Conservation (phyloP, 2,797 vertebrate genomes). For the Phataginus tricuspis region DNA sequence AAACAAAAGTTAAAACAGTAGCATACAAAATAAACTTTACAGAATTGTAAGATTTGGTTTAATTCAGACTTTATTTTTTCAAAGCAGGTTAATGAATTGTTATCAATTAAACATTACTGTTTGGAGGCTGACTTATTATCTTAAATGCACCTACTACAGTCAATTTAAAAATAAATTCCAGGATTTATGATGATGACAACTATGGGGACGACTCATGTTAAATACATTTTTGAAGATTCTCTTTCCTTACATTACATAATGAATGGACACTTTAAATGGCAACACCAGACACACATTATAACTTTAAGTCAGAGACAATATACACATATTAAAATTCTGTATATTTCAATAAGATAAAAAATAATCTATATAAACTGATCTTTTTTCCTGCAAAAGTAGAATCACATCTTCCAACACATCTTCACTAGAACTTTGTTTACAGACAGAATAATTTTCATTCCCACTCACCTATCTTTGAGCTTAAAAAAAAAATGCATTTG, state of each 20-base stretch:
- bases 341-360: conserved; percentile 80
- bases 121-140: conserved; percentile 83
- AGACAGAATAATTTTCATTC: conserved; percentile 66
- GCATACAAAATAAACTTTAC: conserved; percentile 84
- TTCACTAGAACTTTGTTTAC: conserved; percentile 84
- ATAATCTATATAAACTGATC: conserved; percentile 86
- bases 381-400: conserved; percentile 87
- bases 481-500: conserved; percentile 71
- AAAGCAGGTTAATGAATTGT: conserved; percentile 82
- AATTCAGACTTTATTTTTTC: conserved; percentile 81
- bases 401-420: conserved; percentile 79
- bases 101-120: conserved; percentile 75
- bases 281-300: conserved; percentile 60
- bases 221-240: conserved; percentile 82
- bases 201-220: conserved; percentile 78
- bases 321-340: conserved; percentile 78
- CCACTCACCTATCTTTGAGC: conserved; percentile 52
- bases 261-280: conserved; percentile 74
- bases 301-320: conserved; percentile 69
- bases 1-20: conserved; percentile 81
- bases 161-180: conserved; percentile 82
- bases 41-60: conserved; percentile 71
- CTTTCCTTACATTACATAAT: conserved; percentile 79
- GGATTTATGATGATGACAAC: conserved; percentile 80
- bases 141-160: conserved; percentile 80